Evolutionary conservation across 2,113 vertebrate species (phyloP).

Genomic region (Myotis brandtii): DNA sequence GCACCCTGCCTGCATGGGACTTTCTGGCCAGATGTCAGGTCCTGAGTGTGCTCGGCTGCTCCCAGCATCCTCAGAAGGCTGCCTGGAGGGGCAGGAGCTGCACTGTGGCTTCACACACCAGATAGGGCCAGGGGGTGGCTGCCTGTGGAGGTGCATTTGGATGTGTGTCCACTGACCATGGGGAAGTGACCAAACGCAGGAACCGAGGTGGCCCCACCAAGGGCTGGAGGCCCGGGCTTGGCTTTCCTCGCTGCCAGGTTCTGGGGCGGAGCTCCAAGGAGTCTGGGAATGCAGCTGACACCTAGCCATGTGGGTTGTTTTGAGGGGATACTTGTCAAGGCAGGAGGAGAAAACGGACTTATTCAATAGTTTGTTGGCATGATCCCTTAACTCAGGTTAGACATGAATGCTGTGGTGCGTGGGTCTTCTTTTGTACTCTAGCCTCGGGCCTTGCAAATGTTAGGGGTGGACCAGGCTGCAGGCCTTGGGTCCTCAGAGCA

Average conservation of each 20-base stretch:
- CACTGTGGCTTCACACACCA: not conserved
- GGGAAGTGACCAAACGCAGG: not conserved
- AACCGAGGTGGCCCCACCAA: not conserved
- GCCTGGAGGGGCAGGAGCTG: not conserved
- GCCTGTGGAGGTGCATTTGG: not conserved
- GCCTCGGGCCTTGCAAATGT: not conserved
- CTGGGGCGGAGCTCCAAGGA: not conserved
- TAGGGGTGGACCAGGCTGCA: not conserved
- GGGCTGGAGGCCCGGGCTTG: not conserved
- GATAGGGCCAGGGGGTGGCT: not conserved
- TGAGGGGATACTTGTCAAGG: not conserved
- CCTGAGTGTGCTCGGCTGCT: not conserved
- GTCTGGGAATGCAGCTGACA: not conserved
- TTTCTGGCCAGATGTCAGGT: not conserved
- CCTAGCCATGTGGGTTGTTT: not conserved
- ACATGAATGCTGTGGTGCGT: not conserved
- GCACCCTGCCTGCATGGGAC: not conserved
- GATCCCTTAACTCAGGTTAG: not conserved
- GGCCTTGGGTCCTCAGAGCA: not conserved
- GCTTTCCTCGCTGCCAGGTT: not conserved
- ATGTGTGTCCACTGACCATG: not conserved
- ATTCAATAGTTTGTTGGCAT: not conserved
- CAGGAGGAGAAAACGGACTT: not conserved
- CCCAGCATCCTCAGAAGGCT: not conserved
- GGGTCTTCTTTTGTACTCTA: not conserved